Percentiles rank a stretch among this genome's conserved stretches.
Conservation (phyloP, 2,113 vertebrate species). For the Lagopus leucura region DNA sequence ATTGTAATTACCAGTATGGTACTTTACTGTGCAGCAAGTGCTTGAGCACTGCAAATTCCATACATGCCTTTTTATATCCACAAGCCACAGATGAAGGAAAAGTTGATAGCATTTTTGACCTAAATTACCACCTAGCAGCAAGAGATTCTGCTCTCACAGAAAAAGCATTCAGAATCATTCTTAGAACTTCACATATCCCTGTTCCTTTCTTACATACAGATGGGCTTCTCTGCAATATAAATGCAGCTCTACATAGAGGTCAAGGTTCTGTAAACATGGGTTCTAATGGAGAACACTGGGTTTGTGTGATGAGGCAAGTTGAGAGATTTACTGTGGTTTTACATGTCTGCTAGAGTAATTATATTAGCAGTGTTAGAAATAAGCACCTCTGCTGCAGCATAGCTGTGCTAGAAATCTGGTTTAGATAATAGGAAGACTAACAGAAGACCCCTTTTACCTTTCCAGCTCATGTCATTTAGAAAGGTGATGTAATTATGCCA, state of each 20-base stretch:
- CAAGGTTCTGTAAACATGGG: neutral
- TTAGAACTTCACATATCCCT: neutral
- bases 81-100: neutral
- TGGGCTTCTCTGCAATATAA: neutral
- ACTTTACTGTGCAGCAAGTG: constrained; percentile 25
- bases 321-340: neutral
- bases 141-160: neutral
- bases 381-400: neutral
- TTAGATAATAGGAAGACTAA: neutral
- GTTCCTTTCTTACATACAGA: neutral
- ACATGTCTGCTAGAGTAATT: neutral
- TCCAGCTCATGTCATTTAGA: neutral
- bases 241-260: accelerated
- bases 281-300: neutral
- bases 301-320: neutral
- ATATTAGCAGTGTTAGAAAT: neutral
- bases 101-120: constrained; percentile 6
- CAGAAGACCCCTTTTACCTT: neutral
- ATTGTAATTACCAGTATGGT: constrained; percentile 8
- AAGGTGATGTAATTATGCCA: neutral
- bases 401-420: neutral
- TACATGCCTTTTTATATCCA: neutral
- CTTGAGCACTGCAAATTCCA: neutral
- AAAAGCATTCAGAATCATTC: neutral
- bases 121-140: neutral